Percentiles rank a stretch among this genome's conserved stretches.
Conservation (phyloP, 2,888 invertebrate genomes). For the Eudasyphora cyanicolor region DNA sequence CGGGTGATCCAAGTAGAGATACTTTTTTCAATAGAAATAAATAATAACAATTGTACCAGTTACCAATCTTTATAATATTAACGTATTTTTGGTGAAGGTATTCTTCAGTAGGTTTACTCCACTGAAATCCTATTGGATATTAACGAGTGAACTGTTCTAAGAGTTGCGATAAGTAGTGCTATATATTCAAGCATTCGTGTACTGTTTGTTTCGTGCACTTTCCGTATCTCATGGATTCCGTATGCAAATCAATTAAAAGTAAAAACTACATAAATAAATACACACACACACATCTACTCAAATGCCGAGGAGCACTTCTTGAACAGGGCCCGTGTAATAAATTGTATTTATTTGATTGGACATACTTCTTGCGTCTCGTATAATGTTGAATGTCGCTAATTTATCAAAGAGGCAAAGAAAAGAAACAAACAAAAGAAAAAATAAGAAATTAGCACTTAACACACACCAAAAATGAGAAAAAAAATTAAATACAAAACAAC, state of each 20-base stretch:
- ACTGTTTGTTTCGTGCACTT: background rate
- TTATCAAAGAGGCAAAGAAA: conserved; percentile 61
- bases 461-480: conserved; percentile 25
- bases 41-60: too few relatives aligned
- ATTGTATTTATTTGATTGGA: conserved; percentile 18
- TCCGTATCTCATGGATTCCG: conserved; percentile 41
- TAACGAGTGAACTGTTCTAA: background rate
- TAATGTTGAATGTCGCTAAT: conserved; percentile 58
- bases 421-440: conserved; percentile 44
- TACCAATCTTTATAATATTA: too few relatives aligned
- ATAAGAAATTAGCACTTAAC: conserved; percentile 54
- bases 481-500: conserved; percentile 38
- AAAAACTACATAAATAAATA: conserved; percentile 37
- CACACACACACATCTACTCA: background rate
- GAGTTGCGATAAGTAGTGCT: conserved; percentile 24
- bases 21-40: too few relatives aligned
- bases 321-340: conserved; percentile 43
- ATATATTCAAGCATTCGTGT: background rate
- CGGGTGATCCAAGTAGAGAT: too few relatives aligned
- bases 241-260: conserved; percentile 65
- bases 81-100: too few relatives aligned
- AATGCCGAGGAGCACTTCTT: conserved; percentile 11
- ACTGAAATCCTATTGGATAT: too few relatives aligned
- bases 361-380: conserved; percentile 23
- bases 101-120: too few relatives aligned